These are phyloP conservation scores for Hassar affinis DNA, from an alignment of 2,113 vertebrate genomes.

Conservation along the genomic window DNA sequence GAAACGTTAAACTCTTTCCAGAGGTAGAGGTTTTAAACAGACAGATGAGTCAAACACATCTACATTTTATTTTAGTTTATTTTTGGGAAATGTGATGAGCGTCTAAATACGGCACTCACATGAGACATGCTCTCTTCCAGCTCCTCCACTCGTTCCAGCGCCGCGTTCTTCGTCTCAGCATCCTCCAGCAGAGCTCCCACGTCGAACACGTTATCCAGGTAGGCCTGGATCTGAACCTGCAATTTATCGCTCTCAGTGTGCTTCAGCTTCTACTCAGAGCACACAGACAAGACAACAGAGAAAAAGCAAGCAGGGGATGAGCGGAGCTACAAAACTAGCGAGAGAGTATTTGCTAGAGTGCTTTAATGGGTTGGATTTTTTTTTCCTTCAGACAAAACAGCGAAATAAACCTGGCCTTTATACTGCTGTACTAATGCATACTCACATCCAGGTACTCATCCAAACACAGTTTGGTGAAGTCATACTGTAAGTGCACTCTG, in stretches of 20 bases:
- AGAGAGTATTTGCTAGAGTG: background rate
- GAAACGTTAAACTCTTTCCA: background rate
- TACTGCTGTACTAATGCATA: slow-evolving; percentile 20
- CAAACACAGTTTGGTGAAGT: slow-evolving; percentile 93
- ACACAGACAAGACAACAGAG: background rate
- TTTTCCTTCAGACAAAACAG: background rate
- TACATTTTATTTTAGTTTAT: background rate
- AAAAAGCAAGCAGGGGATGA: background rate
- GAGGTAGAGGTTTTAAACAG: background rate
- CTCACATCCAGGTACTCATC: slow-evolving; percentile 93
- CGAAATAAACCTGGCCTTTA: background rate
- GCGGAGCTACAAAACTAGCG: background rate
- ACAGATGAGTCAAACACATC: background rate
- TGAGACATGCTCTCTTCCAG: slow-evolving; percentile 95
- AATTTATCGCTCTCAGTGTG: slow-evolving; percentile 97
- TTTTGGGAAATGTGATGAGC: background rate
- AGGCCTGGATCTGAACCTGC: slow-evolving; percentile 95
- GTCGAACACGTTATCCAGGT: slow-evolving; percentile 94
- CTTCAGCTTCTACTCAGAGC: slow-evolving; percentile 81
- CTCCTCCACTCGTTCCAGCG: slow-evolving; percentile 95
- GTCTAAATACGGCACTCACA: slow-evolving; percentile 66
- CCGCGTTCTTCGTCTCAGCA: slow-evolving; percentile 94
- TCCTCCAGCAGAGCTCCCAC: slow-evolving; percentile 93
- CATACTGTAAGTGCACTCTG: slow-evolving; percentile 91
- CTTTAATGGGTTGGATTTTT: background rate